phyloP scores from a whole-genome alignment of 2,888 invertebrate genomes.

The Globia sparganii region DNA sequence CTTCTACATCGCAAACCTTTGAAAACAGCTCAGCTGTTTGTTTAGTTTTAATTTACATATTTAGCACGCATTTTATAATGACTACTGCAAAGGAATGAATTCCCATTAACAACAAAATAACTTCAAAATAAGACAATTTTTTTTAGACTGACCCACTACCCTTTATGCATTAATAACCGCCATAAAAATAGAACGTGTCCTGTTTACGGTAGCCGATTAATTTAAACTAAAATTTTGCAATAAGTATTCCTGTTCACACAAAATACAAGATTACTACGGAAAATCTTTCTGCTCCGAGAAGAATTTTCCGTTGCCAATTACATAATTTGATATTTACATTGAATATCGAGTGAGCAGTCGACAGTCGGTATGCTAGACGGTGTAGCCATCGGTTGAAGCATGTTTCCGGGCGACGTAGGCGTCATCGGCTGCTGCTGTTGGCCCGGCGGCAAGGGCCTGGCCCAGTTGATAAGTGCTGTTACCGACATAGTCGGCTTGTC shows the following conservation, averaged over 20 bases:
- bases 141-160: conserved; percentile 5
- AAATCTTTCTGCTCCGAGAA: conserved; percentile 27
- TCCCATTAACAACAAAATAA: conserved; percentile 26
- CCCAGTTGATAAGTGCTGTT: conserved; percentile 94
- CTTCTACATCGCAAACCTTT: conserved; percentile 53
- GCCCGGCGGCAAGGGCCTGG: conserved; percentile 87
- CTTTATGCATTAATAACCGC: conserved; percentile 9
- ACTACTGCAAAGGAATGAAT: conserved; percentile 25
- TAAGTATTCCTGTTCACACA: neutral
- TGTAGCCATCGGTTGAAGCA: conserved; percentile 72
- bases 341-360: conserved; percentile 87
- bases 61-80: conserved; percentile 44
- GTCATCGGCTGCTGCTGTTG: conserved; percentile 82
- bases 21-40: conserved; percentile 43
- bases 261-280: conserved; percentile 4
- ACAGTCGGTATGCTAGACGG: conserved; percentile 80
- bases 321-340: conserved; percentile 82
- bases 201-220: neutral
- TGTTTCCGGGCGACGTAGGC: conserved; percentile 70
- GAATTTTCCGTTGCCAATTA: conserved; percentile 26
- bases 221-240: conserved; percentile 13
- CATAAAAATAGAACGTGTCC: conserved; percentile 9
- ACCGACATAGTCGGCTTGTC: conserved; percentile 97
- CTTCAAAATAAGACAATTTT: neutral
- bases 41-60: conserved; percentile 54